Evolutionary conservation across 2,888 invertebrate species (phyloP), one percentile per base, ranked within the genome.

Genomic region (Dynastes maya): DNA sequence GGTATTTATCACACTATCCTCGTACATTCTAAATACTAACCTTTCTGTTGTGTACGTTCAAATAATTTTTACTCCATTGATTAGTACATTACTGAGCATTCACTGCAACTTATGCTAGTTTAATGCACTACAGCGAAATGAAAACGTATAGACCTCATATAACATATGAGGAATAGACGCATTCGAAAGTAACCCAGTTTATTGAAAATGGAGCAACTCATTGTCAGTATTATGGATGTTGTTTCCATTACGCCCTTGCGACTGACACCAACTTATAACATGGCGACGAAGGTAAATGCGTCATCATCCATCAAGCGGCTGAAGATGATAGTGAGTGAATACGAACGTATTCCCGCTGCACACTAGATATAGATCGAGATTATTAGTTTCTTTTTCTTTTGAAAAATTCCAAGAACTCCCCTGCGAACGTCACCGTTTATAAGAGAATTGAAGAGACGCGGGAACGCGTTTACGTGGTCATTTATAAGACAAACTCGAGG

Each of bases 381-480:
- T 70, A 70, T 53, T 70, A 70, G 70, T 70, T 70, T 70, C 70
- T 32, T 53, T 32, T 70, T 70, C 70, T 32, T 70, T 70, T 51
- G 27, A 53, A 70, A 70, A 70, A 70, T 70, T 70, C 29, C 4
- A 32, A 3, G 68, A 68, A 70, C 63, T 64, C 29, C 55, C 22
- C 55, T 58, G 22, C 55, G 55, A 58, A 16, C 9, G 9, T 58
- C 22, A 2, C 6, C 55, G 55, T 58, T 58, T 22, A 58, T 58
- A 58, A 58, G 22, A 32, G 32, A 32, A 13, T n/a, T 8, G 32
- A 37, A 4, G 37, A 64, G 32, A 64, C 13, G 37, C 37, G 40
- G 16, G 64, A 37, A 29, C 32, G 11, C 29, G 13, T 64, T 37
- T 64, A 40, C 32, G 40, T n/a, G 32, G 32, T 37, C 29, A 64